Conservation (phyloP, 2,888 invertebrate genomes). For the Temnothorax unifasciatus region DNA sequence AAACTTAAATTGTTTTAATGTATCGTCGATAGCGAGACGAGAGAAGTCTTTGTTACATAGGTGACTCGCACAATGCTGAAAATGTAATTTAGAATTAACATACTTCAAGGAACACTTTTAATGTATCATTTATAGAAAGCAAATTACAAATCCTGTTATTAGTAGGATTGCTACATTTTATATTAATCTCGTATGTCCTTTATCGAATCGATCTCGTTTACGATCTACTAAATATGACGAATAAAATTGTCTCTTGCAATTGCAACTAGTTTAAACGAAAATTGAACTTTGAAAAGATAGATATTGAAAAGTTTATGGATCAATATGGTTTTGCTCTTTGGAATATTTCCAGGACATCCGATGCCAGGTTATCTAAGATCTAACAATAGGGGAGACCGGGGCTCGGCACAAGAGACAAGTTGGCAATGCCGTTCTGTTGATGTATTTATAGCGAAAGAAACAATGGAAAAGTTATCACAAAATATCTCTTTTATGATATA, state of each 20-base stretch:
- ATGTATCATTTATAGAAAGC: neutral
- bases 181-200: neutral
- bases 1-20: neutral
- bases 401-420: no score
- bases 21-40: neutral
- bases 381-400: no score
- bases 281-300: neutral
- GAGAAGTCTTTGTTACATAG: neutral
- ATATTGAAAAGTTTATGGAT: slow-evolving; percentile 32
- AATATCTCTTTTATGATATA: no score
- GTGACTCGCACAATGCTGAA: neutral
- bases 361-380: slow-evolving; percentile 59
- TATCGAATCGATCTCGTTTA: neutral
- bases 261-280: slow-evolving; percentile 17
- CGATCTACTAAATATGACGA: slow-evolving; percentile 6
- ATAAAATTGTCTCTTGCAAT: neutral
- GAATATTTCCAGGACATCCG: slow-evolving; percentile 48
- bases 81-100: neutral
- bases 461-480: no score
- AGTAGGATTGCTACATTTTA: neutral
- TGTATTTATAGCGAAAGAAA: no score
- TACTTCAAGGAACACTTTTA: neutral
- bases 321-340: slow-evolving; percentile 11
- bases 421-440: no score
- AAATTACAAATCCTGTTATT: neutral